These are phyloP conservation scores for Ornithorhynchus anatinus DNA, from an alignment of 2,113 vertebrate genomes.

Conservation along the genomic window DNA sequence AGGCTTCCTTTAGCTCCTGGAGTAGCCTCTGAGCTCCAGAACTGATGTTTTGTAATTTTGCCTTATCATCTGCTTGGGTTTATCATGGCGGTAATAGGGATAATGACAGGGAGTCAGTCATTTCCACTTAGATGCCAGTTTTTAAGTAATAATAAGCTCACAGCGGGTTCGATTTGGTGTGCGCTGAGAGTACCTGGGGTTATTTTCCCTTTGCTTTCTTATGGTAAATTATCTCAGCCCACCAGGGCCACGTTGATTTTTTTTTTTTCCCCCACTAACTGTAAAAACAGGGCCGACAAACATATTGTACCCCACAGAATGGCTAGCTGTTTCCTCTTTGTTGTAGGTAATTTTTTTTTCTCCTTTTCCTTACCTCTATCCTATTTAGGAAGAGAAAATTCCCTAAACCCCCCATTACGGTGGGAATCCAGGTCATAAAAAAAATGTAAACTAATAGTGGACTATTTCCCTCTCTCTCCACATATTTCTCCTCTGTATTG, in stretches of 20 bases:
- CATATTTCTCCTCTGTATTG: constrained; percentile 44
- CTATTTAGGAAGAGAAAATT: constrained; percentile 44
- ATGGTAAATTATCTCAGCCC: constrained; percentile 62
- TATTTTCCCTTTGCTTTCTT: constrained; percentile 61
- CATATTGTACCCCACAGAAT: constrained; percentile 8
- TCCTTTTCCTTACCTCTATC: constrained; percentile 52
- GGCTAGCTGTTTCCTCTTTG: constrained; percentile 28
- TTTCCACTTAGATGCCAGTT: constrained; percentile 69
- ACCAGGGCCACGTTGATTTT: constrained; percentile 55
- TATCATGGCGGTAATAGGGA: constrained; percentile 73
- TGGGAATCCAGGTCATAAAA: constrained; percentile 45
- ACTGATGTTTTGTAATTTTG: constrained; percentile 72
- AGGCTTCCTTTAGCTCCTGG: constrained; percentile 47
- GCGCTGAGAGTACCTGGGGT: constrained; percentile 61
- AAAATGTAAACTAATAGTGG: constrained; percentile 44
- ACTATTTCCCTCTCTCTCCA: constrained; percentile 32
- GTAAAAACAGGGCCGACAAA: constrained; percentile 44
- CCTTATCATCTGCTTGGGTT: constrained; percentile 72
- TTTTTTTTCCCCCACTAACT: too few species aligned
- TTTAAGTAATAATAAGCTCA: constrained; percentile 71
- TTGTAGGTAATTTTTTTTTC: too few species aligned
- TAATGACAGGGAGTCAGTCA: constrained; percentile 71
- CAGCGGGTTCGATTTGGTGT: constrained; percentile 62
- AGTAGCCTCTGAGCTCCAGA: constrained; percentile 50
- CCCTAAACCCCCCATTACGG: background rate